Evolutionary conservation across 1,140 invertebrate genomes (phyloP), one percentile per base, ranked within the genome.

Genomic region (Drosophila grimshawi): DNA sequence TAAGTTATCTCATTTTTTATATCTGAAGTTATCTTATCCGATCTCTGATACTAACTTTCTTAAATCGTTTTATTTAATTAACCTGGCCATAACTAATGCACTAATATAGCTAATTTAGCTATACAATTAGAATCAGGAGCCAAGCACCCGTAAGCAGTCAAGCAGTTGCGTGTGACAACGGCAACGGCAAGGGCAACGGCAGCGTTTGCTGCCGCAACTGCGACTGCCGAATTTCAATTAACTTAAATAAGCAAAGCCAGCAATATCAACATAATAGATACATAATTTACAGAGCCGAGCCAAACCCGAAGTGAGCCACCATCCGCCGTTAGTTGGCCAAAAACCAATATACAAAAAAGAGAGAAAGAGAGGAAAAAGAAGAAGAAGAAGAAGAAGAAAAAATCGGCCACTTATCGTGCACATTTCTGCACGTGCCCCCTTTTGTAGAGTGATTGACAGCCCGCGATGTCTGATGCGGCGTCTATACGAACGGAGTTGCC

Each of bases 201-300:
- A 49, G 33, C 11, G 33, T 19, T 48, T 69, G 61, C 19, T 19
- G 19, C 19, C 19, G 19, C 19, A 19, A 19, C 19, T 19, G 80
- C 74, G 43, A 70, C 70, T 62, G 67, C 76, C 78, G 76, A 64
- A 82, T 82, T 86, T 88, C 72, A 88, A 88, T 88, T 88, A 88
- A 82, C 76, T 82, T 82, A 88, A 86, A 82, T 81, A 86, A 86
- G 71, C 82, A 86, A 85, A 86, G 52, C 70, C 19, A 19, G 29
- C 29, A 59, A 65, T 72, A 72, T 76, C 62, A 66, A 71, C 60
- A 76, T 76, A 76, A 71, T 70, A 63, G 73, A 70, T 62, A 70
- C 49, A 63, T 46, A 77, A 68, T 65, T 59, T 59, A 51, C 49
- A 48, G 3, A 64, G 27, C 68, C 59, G 7, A 7, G 19, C 19